These are phyloP conservation scores for Chelonoidis abingdonii DNA, from an alignment of 2,113 vertebrate species.

Conservation along the genomic window DNA sequence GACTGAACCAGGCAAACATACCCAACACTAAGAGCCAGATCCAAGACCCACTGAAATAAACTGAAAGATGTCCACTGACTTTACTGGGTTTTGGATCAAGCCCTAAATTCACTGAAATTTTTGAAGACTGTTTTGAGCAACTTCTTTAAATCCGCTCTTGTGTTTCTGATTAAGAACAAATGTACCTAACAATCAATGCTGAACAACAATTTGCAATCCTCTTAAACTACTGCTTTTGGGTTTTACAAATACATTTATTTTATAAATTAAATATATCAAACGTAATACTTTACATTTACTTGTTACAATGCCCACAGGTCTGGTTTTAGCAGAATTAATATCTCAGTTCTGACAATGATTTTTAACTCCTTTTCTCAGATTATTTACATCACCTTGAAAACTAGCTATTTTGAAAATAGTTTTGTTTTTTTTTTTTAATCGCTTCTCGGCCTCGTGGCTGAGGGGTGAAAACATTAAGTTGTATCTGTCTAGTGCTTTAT, in stretches of 20 bases:
- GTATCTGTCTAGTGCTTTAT: not conserved
- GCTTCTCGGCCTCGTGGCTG: too few species aligned
- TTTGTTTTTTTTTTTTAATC: too few species aligned
- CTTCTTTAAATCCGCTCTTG: not conserved
- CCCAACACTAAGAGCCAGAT: fast-evolving
- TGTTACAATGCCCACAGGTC: not conserved
- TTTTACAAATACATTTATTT: not conserved
- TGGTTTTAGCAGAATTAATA: not conserved
- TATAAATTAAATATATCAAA: not conserved
- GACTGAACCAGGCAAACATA: not conserved
- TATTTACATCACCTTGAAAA: not conserved
- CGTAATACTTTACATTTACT: not conserved
- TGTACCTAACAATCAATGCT: not conserved
- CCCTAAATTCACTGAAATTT: not conserved
- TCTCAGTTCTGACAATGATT: not conserved
- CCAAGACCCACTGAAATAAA: not conserved
- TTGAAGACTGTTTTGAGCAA: not conserved
- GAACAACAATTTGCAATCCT: not conserved
- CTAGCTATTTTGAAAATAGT: not conserved
- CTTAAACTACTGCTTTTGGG: not conserved
- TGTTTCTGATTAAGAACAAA: not conserved
- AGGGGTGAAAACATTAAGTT: too few species aligned
- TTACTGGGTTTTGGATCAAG: not conserved
- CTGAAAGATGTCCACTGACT: not conserved
- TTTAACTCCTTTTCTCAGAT: not conserved